Evolutionary conservation across 2,113 vertebrate genomes (phyloP), one percentile per base, ranked within the genome.

Genomic region (Actinemys pallida): DNA sequence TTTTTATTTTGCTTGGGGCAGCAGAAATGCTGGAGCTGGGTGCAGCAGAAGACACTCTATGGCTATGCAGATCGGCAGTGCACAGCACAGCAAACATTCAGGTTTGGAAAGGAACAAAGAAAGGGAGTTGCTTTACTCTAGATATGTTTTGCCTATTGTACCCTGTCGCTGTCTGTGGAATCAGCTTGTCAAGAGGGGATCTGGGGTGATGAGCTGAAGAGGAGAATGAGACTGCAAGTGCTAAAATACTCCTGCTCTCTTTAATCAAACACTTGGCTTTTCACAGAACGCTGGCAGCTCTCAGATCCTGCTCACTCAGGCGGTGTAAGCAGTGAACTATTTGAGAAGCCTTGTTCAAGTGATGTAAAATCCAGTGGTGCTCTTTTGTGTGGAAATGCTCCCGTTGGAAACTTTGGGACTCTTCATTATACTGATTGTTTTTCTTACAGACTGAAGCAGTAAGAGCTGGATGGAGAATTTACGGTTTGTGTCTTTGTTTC

Each of bases 381-480:
- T 81, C 62, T 35, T 65, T 49, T 11, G 56, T 81, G 39, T 1
- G 35, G 29, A 53, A 24, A 1, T 56, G 75, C 49, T 89, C 10
- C 8, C 49, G 86, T 80, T 0, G 59, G 42, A n/a, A 95, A 47
- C 25, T 72, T 84, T 57, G 24, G 27, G 45, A 0, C 54, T 89
- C 7, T 20, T 42, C 76, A 3, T 22, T 35, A 20, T n/a, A 5
- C 69, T 16, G 2, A 42, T 20, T 81, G n/a, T 87, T 35, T 78
- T 88, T 29, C 88, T 8, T 80, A 19, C 59, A 42, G 27, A 57
- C 84, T 83, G 80, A 90, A 17, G 9, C 39, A 54, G 24, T 85
- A 65, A 79, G 17, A 19, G 16, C 4, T 91, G 83, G n/a, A n/a
- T 91, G 83, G n/a, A n/a, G 97, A 90, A 93, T 80, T 81, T 57